Percentiles rank a stretch among this genome's conserved stretches.
These are phyloP conservation scores for Muscicapa comitata DNA, from an alignment of 2,797 vertebrate genomes.

Conservation along the genomic window DNA sequence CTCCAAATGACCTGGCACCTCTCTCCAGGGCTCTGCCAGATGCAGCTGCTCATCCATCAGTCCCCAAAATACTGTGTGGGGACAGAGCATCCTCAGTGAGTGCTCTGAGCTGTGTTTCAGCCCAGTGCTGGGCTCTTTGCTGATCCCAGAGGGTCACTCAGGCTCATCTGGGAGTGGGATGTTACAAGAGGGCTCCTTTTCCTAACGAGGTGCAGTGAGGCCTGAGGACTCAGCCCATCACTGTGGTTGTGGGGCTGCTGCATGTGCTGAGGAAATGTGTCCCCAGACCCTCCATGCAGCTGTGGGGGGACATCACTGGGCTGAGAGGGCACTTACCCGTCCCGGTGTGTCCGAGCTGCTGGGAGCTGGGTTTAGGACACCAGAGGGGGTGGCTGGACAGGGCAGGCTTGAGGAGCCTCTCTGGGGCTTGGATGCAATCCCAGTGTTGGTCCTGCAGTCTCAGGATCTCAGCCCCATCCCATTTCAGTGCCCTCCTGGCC, in stretches of 20 bases:
- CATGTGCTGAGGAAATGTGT: neutral
- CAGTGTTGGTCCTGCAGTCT: neutral
- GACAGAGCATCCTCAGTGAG: neutral
- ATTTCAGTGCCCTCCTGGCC: neutral
- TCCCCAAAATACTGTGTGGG: neutral
- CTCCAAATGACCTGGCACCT: neutral
- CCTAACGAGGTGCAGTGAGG: rapidly evolving
- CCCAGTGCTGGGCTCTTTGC: neutral
- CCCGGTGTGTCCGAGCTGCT: neutral
- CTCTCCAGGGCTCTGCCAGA: neutral
- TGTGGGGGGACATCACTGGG: neutral
- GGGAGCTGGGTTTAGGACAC: neutral
- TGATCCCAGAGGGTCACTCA: neutral
- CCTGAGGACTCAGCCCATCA: neutral
- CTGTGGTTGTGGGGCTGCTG: neutral
- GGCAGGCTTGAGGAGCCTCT: neutral
- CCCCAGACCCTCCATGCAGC: neutral
- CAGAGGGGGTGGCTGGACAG: rapidly evolving
- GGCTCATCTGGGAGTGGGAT: neutral
- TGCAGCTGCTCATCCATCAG: neutral
- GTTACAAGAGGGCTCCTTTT: neutral
- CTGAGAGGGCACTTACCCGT: neutral
- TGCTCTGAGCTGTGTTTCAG: neutral
- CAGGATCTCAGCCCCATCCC: neutral
- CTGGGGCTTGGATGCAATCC: neutral